Base-by-base conservation (phyloP, 2,797 vertebrate species). In the Fratercula arctica region DNA sequence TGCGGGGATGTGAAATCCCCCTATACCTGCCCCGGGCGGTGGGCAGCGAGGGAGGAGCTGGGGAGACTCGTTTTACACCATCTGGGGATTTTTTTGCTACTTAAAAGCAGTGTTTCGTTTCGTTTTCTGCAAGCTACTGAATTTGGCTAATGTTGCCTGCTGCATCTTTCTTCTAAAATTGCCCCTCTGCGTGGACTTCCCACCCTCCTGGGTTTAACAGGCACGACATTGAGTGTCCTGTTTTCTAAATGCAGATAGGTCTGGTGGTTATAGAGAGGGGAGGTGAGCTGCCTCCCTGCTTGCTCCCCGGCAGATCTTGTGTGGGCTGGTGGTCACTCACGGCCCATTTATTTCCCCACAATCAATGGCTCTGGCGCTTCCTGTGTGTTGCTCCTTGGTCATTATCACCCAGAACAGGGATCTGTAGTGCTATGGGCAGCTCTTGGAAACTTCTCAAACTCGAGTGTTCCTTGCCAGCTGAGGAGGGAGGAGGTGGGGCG, bases 321-420 rank as follows among this genome's bases (percentile, higher is more conserved):
- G 90, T 17, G 14, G 88, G 73, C 88, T 68, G 66, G 64, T 74
- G 77, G 86, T 86, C 64, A 88, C 88, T 83, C 92, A 12, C 16
- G 4, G 45, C 76, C 85, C 76, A 15, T 81, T 67, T 91, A 35
- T 63, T 67, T 64, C n/a, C 20, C 53, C 14, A 1, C 69, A 6
- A 29, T 94, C 95, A 11, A 91, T 94, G 74, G 37, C 89, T 89
- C 80, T 33, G 95, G 69, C 20, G 41, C 95, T 94, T 91, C 78
- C 89, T 63, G 12, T 4, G 51, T 1, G 56, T 48, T 61, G 87
- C 56, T 37, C 0, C 72, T 48, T 0, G 78, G 68, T 12, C 11
- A 0, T 9, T 51, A 12, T 10, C 59, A 0, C 33, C 1, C 35
- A 12, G 78, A 8, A 15, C 0, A 63, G 87, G 1, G 53, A 3